Base-by-base conservation (phyloP, 2,888 invertebrate species). In the Caenorhabditis imperialis region DNA sequence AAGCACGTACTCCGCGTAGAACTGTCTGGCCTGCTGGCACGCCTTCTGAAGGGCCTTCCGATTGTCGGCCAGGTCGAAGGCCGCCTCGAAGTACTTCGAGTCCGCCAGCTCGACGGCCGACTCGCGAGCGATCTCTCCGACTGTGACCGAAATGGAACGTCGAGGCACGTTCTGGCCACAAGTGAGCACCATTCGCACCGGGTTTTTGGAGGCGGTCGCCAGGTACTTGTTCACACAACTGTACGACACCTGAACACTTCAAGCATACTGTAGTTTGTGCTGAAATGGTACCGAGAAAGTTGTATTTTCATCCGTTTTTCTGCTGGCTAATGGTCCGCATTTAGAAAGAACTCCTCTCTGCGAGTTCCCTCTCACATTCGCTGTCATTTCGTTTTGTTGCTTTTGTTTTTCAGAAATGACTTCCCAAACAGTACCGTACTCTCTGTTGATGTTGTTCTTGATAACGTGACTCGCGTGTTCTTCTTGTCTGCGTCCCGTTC, bases 31-130 rank as follows among this genome's bases (percentile, higher is more conserved):
- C 20, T 61, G 60, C 14, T 55, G 25, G 23, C 60, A 65, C 14
- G 60, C 65, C 12, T 47, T 45, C 42, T 27, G 40, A 3, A 73
- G 40, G 0, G 54, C 37, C 25, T 61, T 60, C 3, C 73, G 65
- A 38, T 67, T 73, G 35, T 73, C 73, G n/a, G 73, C 60, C 23
- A 53, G 20, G 42, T 55, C 14, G 27, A 73, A 73, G 7, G 73
- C 73, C 23, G 60, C 60, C n/a, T 58, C 67, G 37, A 73, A 73
- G 37, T 60, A 20, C 22, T 37, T 60, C 3, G 65, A 61, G 45
- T 73, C 55, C 1, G 37, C 54, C 20, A 61, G 18, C 20, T 60
- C 37, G 1, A 61, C 4, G 1, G 73, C 65, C n/a, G n/a, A 23
- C 25, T 42, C 27, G 6, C 40, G 48, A 12, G 65, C 30, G 3